Evolutionary conservation across 2,797 vertebrate species (phyloP).

Genomic region (Anabacerthia variegaticeps): DNA sequence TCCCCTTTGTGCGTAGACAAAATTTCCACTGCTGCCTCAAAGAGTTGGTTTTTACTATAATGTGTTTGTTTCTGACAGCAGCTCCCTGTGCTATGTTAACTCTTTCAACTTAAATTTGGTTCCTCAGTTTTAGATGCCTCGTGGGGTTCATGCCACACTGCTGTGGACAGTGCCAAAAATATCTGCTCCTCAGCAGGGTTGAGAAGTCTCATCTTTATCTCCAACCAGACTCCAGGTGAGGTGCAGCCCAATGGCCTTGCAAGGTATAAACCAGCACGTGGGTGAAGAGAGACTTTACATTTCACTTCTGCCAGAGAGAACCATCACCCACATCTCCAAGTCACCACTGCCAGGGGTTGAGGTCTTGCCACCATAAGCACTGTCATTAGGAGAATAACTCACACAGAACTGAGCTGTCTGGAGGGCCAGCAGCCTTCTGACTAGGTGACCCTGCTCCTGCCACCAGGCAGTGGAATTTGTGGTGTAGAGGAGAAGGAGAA

Average conservation of each 20-base stretch:
- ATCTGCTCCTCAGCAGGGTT: background rate
- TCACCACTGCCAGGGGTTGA: accelerated
- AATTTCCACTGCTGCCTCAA: background rate
- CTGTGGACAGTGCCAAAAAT: accelerated
- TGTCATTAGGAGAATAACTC: accelerated
- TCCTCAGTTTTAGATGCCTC: background rate
- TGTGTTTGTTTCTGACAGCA: background rate
- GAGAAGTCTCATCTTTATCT: background rate
- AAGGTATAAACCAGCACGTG: background rate
- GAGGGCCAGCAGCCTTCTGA: background rate
- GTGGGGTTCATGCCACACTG: background rate
- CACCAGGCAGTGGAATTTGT: background rate
- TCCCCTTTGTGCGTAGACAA: background rate
- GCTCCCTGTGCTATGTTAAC: background rate
- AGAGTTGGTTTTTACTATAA: background rate
- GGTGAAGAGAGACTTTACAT: background rate
- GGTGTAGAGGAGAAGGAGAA: background rate
- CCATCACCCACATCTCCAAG: background rate
- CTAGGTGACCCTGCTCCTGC: background rate
- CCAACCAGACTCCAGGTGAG: background rate
- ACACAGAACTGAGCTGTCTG: background rate
- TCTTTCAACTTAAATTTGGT: background rate
- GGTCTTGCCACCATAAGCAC: accelerated
- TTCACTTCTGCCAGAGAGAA: background rate
- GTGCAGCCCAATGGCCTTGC: background rate